Percentiles rank a stretch among this genome's conserved stretches.
phyloP scores from a whole-genome alignment of 2,113 vertebrate species.

The Platanista minor region DNA sequence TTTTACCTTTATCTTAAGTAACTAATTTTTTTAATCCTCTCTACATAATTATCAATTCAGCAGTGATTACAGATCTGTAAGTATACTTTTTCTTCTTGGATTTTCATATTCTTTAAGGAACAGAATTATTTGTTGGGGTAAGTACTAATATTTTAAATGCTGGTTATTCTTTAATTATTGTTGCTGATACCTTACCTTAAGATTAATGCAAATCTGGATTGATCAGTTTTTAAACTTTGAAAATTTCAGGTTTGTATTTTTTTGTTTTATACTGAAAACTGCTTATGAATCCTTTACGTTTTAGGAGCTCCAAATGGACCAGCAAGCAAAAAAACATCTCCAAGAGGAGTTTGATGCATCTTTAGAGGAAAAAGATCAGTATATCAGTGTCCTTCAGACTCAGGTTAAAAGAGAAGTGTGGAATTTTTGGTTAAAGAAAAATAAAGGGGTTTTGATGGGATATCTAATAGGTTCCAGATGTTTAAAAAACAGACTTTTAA shows the following conservation, averaged over 20 bases:
- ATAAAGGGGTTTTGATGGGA: background rate
- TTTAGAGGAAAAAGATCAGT: conserved; percentile 96
- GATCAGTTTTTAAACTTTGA: background rate
- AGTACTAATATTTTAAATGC: conserved; percentile 4
- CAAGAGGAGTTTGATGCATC: conserved; percentile 97
- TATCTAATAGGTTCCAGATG: background rate
- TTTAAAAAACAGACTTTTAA: background rate
- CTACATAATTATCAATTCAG: background rate
- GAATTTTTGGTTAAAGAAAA: background rate
- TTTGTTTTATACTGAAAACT: background rate
- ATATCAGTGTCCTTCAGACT: conserved; percentile 95
- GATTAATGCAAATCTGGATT: background rate
- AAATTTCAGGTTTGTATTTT: conserved; percentile 31
- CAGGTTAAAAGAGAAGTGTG: conserved; percentile 80
- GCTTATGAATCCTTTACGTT: background rate
- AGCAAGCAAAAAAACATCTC: conserved; percentile 97
- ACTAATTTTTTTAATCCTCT: background rate
- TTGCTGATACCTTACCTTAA: background rate
- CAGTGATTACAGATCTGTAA: background rate
- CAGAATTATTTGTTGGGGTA: background rate
- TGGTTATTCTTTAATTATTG: background rate
- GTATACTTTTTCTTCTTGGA: background rate
- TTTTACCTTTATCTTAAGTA: background rate
- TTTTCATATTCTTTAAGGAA: conserved; percentile 22
- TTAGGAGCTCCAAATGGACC: conserved; percentile 98